These are phyloP conservation scores for Nycteola revayana DNA, from an alignment of 2,888 invertebrate genomes.

Conservation along the genomic window DNA sequence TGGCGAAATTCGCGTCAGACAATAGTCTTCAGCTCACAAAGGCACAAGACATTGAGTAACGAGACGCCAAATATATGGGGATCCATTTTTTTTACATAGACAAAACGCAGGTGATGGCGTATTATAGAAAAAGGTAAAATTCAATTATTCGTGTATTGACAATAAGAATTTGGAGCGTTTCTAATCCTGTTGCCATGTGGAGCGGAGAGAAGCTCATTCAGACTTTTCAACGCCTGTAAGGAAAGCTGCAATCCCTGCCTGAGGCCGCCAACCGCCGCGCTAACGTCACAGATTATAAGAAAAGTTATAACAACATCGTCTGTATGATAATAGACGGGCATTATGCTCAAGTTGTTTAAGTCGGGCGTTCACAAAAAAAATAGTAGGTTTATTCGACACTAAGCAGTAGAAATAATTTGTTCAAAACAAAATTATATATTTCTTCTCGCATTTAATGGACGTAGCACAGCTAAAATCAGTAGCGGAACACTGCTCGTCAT, in stretches of 20 bases:
- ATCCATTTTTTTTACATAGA: constrained; percentile 55
- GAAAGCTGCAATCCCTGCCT: too few species aligned
- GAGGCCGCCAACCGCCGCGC: constrained; percentile 7
- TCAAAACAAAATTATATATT: constrained; percentile 22
- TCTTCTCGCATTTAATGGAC: constrained; percentile 18
- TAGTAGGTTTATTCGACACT: constrained; percentile 9
- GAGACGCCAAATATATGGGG: constrained; percentile 69
- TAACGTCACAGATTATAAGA: constrained; percentile 23
- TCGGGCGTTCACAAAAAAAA: constrained; percentile 19
- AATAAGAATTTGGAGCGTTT: constrained; percentile 56
- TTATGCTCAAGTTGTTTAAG: constrained; percentile 15
- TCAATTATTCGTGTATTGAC: constrained; percentile 74
- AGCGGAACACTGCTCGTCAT: constrained; percentile 25
- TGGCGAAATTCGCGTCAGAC: constrained; percentile 48
- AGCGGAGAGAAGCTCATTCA: constrained; percentile 33
- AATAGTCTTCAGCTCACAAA: constrained; percentile 57
- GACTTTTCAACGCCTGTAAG: not conserved
- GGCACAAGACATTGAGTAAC: constrained; percentile 73
- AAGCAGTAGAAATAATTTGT: constrained; percentile 10
- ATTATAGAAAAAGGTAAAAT: constrained; percentile 65
- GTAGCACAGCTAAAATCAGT: constrained; percentile 18
- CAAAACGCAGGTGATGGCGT: constrained; percentile 69
- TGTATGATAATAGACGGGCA: constrained; percentile 25
- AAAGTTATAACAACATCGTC: constrained; percentile 28
- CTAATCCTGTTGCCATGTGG: constrained; percentile 56